Evolutionary conservation across 1,140 invertebrate species (phyloP), one percentile per base, ranked within the genome.

Genomic region (Drosophila nikananu): DNA sequence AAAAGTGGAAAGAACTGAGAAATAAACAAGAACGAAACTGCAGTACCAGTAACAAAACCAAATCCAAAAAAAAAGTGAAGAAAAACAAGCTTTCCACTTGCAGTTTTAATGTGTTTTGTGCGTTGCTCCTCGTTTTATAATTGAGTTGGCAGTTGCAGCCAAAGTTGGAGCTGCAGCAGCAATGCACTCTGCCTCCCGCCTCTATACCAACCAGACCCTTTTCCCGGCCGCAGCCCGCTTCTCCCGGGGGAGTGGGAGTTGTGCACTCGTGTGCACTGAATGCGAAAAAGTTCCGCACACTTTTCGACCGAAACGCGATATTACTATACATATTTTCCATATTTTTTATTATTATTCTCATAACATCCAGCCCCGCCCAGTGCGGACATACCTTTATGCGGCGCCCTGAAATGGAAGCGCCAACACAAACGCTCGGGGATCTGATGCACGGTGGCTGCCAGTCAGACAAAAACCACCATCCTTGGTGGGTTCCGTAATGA

Each of bases 91-190:
- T 90, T 84, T 84, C 75, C 79, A 86, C 86, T 89, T 86, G 86
- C 86, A 82, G 64, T 89, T 90, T 90, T 90, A 90, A 90, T 90
- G 86, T 86, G 82, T 91, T 90, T 86, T 86, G 83, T 90, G 86
- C 86, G 86, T 90, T 90, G 76, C 57, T 83, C 52, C 81, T 64
- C 68, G 73, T 58, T 80, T 89, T 90, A 91, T 91, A 90, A 90
- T 90, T 90, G 81, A 90, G 86, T 80, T 90, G 86, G 71, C 71
- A 75, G 81, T 68, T 81, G 78, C 59, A 81, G 66, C 55, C 23
- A 55, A 32, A 83, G 71, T 64, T 75, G 58, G 41, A 41, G 51
- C 66, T 55, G 73, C 62, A 44, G 48, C 72, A 52, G 41, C 52
- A 32, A 23, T 76, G 73, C 71, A 59, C 55, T 77, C 49, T 23